Conservation (phyloP, 1,140 invertebrate species). For the Yoshiicerus persimilis region DNA sequence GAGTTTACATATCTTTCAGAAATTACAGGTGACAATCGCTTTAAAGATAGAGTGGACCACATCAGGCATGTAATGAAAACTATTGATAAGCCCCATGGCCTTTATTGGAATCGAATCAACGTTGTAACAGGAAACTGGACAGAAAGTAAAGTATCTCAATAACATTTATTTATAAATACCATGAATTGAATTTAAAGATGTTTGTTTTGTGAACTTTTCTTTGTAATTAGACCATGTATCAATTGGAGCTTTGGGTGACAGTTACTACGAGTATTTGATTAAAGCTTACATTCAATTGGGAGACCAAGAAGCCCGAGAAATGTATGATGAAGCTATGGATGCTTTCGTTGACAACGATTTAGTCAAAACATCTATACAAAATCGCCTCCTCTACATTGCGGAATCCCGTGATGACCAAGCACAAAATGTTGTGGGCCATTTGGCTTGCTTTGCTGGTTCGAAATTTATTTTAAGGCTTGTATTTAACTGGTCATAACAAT, state of each 20-base stretch:
- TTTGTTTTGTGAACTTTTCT: too few species aligned
- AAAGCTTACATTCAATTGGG: slow-evolving; percentile 63
- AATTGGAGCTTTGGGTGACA: slow-evolving; percentile 67
- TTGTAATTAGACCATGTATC: slow-evolving; percentile 60
- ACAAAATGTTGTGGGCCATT: slow-evolving; percentile 28
- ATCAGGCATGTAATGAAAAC: slow-evolving; percentile 59
- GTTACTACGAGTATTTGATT: slow-evolving; percentile 69
- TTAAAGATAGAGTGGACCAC: slow-evolving; percentile 57
- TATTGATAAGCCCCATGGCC: slow-evolving; percentile 61
- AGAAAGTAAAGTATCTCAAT: background rate
- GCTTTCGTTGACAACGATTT: slow-evolving; percentile 40
- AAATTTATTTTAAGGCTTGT: background rate
- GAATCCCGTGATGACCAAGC: background rate
- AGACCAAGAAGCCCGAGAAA: slow-evolving; percentile 57
- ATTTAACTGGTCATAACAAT: too few species aligned
- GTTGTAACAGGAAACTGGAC: slow-evolving; percentile 60
- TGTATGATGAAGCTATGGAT: slow-evolving; percentile 64
- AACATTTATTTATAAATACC: background rate
- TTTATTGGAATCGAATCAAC: slow-evolving; percentile 68
- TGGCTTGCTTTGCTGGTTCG: slow-evolving; percentile 42
- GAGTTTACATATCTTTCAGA: slow-evolving; percentile 67
- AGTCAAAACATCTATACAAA: slow-evolving; percentile 29
- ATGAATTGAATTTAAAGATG: too few species aligned
- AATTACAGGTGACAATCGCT: slow-evolving; percentile 62
- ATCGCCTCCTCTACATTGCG: slow-evolving; percentile 41